Percentiles rank a stretch among this genome's conserved stretches.
Evolutionary conservation across 2,888 invertebrate species (phyloP).

Genomic region (Ecliptopera silaceata): DNA sequence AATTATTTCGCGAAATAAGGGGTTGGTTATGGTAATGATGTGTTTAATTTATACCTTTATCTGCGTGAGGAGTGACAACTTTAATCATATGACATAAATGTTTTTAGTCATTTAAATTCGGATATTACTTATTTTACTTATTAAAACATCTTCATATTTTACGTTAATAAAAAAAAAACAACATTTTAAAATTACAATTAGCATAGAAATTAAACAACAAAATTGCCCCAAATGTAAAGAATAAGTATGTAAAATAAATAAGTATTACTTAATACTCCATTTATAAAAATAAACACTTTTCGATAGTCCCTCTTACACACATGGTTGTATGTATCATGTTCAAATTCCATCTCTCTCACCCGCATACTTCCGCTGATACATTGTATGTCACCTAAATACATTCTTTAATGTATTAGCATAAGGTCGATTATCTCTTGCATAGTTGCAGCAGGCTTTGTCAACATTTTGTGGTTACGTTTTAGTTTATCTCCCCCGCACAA

Average conservation of each 20-base stretch:
- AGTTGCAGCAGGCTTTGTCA: slow-evolving; percentile 59
- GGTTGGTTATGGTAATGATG: slow-evolving; percentile 81
- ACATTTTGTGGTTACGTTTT: slow-evolving; percentile 73
- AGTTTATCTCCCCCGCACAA: slow-evolving; percentile 77
- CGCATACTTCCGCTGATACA: slow-evolving; percentile 47
- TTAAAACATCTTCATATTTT: too few species aligned
- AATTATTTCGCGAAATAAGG: slow-evolving; percentile 81
- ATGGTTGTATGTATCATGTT: slow-evolving; percentile 46
- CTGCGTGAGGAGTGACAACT: slow-evolving; percentile 43
- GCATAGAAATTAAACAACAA: too few species aligned
- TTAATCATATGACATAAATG: slow-evolving; percentile 25
- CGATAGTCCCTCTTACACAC: slow-evolving; percentile 47
- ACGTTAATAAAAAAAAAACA: background rate
- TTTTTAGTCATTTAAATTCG: background rate
- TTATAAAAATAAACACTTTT: slow-evolving; percentile 4
- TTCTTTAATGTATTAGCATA: slow-evolving; percentile 33
- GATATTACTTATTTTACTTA: too few species aligned
- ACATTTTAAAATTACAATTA: too few species aligned
- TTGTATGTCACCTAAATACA: slow-evolving; percentile 35
- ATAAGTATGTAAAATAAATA: background rate
- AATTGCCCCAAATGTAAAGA: too few species aligned
- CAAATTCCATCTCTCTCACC: slow-evolving; percentile 58
- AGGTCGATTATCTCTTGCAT: slow-evolving; percentile 42
- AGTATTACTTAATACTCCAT: background rate
- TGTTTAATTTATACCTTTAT: slow-evolving; percentile 75